These are phyloP conservation scores for Petrocephalus microphthalmus DNA, from an alignment of 2,113 vertebrate genomes.

Conservation along the genomic window DNA sequence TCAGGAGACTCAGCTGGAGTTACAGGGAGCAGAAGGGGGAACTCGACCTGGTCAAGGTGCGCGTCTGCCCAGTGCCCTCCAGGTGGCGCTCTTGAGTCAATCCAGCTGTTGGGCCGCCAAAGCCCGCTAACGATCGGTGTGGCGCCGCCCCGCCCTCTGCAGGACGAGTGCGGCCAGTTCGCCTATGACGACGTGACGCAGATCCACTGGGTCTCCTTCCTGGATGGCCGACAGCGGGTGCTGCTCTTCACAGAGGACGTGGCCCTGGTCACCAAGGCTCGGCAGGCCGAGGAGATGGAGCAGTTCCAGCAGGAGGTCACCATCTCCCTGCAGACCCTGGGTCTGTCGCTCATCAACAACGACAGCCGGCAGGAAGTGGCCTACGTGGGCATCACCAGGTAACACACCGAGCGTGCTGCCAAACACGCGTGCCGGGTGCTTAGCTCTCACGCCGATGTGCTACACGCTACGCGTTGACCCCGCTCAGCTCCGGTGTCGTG, in stretches of 20 bases:
- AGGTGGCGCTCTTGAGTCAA: neutral
- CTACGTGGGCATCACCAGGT: constrained; percentile 92
- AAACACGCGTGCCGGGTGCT: neutral
- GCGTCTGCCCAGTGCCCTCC: neutral
- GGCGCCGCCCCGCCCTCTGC: neutral
- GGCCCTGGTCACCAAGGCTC: constrained; percentile 80
- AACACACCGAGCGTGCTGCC: neutral
- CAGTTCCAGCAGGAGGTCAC: constrained; percentile 82
- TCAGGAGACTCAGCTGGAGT: constrained; percentile 70
- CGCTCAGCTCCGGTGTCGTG: constrained; percentile 80
- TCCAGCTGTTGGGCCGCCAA: neutral
- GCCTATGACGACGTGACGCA: constrained; percentile 69
- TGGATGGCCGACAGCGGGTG: constrained; percentile 87
- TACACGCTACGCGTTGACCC: neutral
- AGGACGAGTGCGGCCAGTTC: constrained; percentile 89
- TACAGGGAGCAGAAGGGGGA: constrained; percentile 69
- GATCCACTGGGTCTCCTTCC: constrained; percentile 91
- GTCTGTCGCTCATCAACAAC: constrained; percentile 87
- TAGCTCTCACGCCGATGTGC: neutral
- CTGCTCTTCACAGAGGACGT: constrained; percentile 90
- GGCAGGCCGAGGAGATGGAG: constrained; percentile 88
- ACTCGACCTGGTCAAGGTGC: constrained; percentile 82
- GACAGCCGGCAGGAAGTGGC: constrained; percentile 79
- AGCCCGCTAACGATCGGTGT: neutral
- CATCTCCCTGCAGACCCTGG: constrained; percentile 83